phyloP scores from a whole-genome alignment of 2,888 invertebrate species.

The Hemicrepidius hirtus region DNA sequence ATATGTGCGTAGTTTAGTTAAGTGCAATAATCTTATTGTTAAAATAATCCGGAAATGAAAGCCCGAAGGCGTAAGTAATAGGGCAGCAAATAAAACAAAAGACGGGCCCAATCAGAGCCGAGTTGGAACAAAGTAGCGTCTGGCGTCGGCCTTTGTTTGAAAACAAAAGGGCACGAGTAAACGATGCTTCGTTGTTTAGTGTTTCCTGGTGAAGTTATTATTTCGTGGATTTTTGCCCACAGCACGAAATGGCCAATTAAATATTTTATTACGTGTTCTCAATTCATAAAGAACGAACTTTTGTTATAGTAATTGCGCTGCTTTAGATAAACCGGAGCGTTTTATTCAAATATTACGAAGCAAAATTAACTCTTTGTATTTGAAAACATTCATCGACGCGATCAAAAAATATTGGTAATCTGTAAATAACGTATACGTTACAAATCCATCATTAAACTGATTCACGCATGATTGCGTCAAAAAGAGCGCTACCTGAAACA shows the following conservation, averaged over 20 bases:
- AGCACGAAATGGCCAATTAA: conserved; percentile 69
- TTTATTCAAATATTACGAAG: conserved; percentile 32
- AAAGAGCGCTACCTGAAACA: conserved; percentile 57
- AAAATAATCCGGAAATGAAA: conserved; percentile 65
- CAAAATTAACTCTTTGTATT: conserved; percentile 35
- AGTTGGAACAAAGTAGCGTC: conserved; percentile 69
- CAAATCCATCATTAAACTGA: conserved; percentile 50
- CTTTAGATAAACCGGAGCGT: conserved; percentile 47
- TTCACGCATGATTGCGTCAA: conserved; percentile 50
- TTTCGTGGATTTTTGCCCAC: conserved; percentile 65
- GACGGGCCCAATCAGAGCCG: conserved; percentile 68
- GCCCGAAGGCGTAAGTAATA: conserved; percentile 68
- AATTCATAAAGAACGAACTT: conserved; percentile 56
- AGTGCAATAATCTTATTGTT: conserved; percentile 56
- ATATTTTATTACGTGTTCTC: conserved; percentile 67
- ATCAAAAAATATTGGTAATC: conserved; percentile 44
- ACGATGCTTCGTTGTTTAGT: conserved; percentile 70
- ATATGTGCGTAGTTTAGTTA: neutral
- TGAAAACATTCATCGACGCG: conserved; percentile 30
- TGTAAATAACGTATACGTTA: conserved; percentile 52
- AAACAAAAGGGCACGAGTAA: conserved; percentile 69
- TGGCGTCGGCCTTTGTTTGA: conserved; percentile 69
- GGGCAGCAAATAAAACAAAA: conserved; percentile 69
- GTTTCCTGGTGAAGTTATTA: conserved; percentile 70
- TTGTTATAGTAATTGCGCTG: conserved; percentile 55